phyloP scores from a whole-genome alignment of 2,113 vertebrate genomes.

The Neofelis nebulosa region DNA sequence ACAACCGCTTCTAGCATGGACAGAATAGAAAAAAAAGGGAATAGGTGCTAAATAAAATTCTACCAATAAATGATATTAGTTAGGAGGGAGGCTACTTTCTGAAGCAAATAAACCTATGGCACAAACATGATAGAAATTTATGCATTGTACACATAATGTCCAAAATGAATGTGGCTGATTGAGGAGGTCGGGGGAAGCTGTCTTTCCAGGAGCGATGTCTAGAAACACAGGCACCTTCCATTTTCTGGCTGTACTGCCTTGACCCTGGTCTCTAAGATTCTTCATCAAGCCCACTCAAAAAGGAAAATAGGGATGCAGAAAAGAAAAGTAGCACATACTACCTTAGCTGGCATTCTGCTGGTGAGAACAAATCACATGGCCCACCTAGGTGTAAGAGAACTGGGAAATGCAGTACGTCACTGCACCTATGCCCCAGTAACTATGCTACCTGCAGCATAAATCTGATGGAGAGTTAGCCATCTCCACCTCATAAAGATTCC shows the following conservation, averaged over 20 bases:
- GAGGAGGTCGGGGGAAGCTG: accelerated
- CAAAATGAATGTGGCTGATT: neutral
- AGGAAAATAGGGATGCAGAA: neutral
- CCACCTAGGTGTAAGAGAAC: neutral
- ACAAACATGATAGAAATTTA: neutral
- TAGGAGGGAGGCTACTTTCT: neutral
- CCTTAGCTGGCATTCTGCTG: neutral
- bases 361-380: neutral
- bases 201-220: neutral
- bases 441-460: neutral
- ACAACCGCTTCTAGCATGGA: neutral
- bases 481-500: neutral
- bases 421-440: neutral
- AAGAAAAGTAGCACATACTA: neutral
- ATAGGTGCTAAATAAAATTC: neutral
- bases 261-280: neutral
- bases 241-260: neutral
- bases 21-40: neutral
- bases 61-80: neutral
- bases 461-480: neutral
- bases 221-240: neutral
- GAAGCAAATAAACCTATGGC: neutral
- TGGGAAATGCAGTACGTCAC: neutral
- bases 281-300: neutral
- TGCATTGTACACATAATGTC: neutral